Base-by-base conservation (phyloP, 2,113 vertebrate genomes). In the Rhineura floridana region DNA sequence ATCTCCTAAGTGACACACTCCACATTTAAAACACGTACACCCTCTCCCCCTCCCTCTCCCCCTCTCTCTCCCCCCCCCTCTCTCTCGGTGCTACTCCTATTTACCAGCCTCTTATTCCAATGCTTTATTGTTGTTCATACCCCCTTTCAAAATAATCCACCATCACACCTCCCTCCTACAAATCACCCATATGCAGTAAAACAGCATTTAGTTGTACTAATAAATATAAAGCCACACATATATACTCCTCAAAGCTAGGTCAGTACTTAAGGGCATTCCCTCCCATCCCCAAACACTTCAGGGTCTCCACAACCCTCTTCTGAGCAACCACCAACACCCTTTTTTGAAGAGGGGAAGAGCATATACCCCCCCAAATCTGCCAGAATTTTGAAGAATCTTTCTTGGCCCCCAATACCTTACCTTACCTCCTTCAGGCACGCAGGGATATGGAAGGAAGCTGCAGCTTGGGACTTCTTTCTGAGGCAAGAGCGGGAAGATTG, bases 401-500 rank as follows among this genome's bases (percentile, higher is more conserved):
- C n/a, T n/a, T n/a, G n/a, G n/a, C n/a, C n/a, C n/a, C n/a, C n/a
- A n/a, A n/a, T n/a, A n/a, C n/a, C n/a, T n/a, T n/a, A n/a, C n/a
- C n/a, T n/a, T n/a, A n/a, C n/a, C n/a, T n/a, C n/a, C n/a, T n/a
- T n/a, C n/a, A n/a, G n/a, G n/a, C n/a, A n/a, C n/a, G n/a, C n/a
- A n/a, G n/a, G n/a, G n/a, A n/a, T n/a, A n/a, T n/a, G n/a, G n/a
- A n/a, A n/a, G n/a, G n/a, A n/a, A n/a, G n/a, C n/a, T n/a, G n/a
- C n/a, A n/a, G n/a, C n/a, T n/a, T n/a, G n/a, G n/a, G n/a, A n/a
- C n/a, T n/a, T n/a, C n/a, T 96, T 97, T 95, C 70, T 73, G 78
- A 90, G 85, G 48, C 75, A 48, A 87, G 90, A 76, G 91, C 84
- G 67, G 87, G 73, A 81, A 87, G 79, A 25, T 86, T 69, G 85